These are phyloP conservation scores for Chelidonichthys spinosus DNA, from an alignment of 2,797 vertebrate species.

Conservation along the genomic window DNA sequence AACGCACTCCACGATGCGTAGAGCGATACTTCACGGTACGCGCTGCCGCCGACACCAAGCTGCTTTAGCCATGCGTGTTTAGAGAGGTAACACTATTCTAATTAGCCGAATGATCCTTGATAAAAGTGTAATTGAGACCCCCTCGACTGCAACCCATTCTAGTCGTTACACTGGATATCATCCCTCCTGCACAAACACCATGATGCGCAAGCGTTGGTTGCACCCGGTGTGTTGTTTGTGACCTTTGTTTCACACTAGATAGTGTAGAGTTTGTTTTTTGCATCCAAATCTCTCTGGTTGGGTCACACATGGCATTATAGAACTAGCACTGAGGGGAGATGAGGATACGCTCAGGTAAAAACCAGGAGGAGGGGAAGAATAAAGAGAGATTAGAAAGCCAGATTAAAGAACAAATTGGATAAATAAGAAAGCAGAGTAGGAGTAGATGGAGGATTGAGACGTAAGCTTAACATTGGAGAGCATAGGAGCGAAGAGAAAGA, in stretches of 20 bases:
- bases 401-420: conserved; percentile 13
- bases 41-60: conserved; percentile 12
- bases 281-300: no score
- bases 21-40: conserved; percentile 43
- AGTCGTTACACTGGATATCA: conserved; percentile 39
- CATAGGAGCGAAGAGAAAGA: background rate
- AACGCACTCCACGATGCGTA: conserved; percentile 54
- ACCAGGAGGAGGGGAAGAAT: conserved; percentile 3
- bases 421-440: background rate
- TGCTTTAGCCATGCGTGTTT: conserved; percentile 58
- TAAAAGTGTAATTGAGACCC: conserved; percentile 63
- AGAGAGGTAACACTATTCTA: conserved; percentile 61
- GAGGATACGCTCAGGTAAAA: background rate
- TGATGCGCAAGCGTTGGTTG: conserved; percentile 42
- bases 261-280: no score
- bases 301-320: background rate
- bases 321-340: background rate
- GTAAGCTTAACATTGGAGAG: conserved; percentile 23
- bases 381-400: background rate
- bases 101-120: conserved; percentile 69
- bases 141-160: conserved; percentile 58
- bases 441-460: conserved; percentile 11
- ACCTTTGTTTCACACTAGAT: background rate
- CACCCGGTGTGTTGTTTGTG: conserved; percentile 33
- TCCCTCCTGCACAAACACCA: conserved; percentile 43